Percentiles rank a stretch among this genome's conserved stretches.
Conservation (phyloP, 2,888 invertebrate species). For the Pachydiplax longipennis region DNA sequence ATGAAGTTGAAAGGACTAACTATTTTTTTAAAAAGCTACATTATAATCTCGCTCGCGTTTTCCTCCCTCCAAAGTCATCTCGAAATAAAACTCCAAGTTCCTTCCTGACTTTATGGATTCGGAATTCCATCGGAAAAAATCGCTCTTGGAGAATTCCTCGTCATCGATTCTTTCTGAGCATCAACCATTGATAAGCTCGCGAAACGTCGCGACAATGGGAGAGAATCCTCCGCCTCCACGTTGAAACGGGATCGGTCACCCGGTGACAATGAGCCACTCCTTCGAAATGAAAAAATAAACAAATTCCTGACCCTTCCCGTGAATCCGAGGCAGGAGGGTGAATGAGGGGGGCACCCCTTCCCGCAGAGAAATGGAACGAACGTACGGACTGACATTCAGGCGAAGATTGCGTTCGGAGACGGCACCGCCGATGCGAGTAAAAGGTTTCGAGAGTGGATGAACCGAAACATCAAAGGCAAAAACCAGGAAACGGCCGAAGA, state of each 20-base stretch:
- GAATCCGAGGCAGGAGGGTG: background rate
- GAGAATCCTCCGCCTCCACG: background rate
- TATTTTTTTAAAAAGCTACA: too few relatives aligned
- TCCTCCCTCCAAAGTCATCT: too few relatives aligned
- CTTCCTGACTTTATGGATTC: too few relatives aligned
- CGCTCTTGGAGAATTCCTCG: too few relatives aligned
- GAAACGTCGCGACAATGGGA: background rate
- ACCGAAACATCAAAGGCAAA: background rate
- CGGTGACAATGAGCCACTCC: background rate
- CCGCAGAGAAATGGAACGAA: background rate
- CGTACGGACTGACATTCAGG: background rate
- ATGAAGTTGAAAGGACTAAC: too few relatives aligned
- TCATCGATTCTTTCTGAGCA: too few relatives aligned
- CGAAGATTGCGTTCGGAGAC: background rate
- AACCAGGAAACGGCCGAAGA: background rate
- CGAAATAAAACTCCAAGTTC: too few relatives aligned
- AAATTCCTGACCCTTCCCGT: background rate
- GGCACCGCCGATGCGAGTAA: background rate
- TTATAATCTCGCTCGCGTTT: too few relatives aligned
- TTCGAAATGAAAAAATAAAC: background rate
- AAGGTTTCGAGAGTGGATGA: background rate
- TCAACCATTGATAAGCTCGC: too few relatives aligned
- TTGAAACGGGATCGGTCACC: background rate
- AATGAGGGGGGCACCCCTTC: background rate
- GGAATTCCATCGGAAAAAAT: too few relatives aligned